Base-by-base conservation (phyloP, 2,888 invertebrate species). In the Neocrepidodera transversa region DNA sequence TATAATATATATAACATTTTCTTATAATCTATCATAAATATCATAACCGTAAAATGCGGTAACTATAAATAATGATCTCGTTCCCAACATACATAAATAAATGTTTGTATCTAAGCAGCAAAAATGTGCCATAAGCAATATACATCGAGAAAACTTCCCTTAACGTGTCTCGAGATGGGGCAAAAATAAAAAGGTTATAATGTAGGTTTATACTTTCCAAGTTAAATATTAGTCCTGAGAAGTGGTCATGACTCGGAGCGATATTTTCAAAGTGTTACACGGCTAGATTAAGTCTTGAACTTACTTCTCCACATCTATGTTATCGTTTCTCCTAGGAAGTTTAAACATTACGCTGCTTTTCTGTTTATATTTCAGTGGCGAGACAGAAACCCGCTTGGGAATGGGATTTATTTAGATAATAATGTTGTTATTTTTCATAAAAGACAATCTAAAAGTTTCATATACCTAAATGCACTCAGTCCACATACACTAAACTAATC, bases 161-260 rank as follows among this genome's bases (percentile, higher is more conserved):
- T 45, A 45, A 45, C 26, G 45, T 26, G 16, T 6, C 18, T 18
- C 18, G 18, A 42, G 23, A 18, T 8, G n/a, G 20, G 38, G 17
- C 7, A 52, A 52, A 40, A 40, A 28, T 28, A 26, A 51, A 51
- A 40, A 47, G 16, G n/a, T 11, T 18, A 13, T 17, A 30, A 51
- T 10, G 26, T 2, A 14, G 26, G 36, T 51, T 38, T 36, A 36
- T 28, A 51, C 18, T 42, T 20, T 30, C 32, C 8, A 32, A 52
- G 52, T 43, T 52, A 52, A 52, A 52, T 52, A 52, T 52, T 52
- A 28, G 30, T 32, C 18, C 13, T 52, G 28, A 26, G 14, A 52
- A 42, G 40, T 52, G 40, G 32, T 52, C 52, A 42, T 52, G 32
- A 42, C 40, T 32, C 10, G 8, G 8, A 14, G 42, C 32, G 10